These are phyloP conservation scores for Actenoides hombroni DNA, from an alignment of 2,113 vertebrate species.

Conservation along the genomic window DNA sequence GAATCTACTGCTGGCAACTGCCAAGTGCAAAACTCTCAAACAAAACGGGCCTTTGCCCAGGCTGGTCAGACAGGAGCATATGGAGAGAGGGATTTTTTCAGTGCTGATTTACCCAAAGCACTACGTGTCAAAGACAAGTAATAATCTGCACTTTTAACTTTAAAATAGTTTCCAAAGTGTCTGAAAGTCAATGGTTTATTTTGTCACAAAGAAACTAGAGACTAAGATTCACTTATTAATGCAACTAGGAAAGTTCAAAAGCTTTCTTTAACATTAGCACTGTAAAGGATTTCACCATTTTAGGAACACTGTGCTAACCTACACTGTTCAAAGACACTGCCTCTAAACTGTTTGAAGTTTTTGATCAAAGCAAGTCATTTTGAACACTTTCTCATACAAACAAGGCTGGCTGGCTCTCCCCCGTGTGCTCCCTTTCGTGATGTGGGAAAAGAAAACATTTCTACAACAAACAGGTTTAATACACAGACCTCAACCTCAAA, in stretches of 20 bases:
- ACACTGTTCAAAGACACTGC: background rate
- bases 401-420: background rate
- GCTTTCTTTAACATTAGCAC: background rate
- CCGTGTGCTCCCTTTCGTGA: background rate
- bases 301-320: background rate
- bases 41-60: background rate
- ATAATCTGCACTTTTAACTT: background rate
- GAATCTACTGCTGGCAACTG: background rate
- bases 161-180: background rate
- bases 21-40: background rate
- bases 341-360: background rate
- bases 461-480: background rate
- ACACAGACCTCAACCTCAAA: background rate
- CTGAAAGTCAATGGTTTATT: background rate
- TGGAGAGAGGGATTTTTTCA: background rate
- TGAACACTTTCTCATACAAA: background rate
- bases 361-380: background rate
- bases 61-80: background rate
- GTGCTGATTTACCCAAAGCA: background rate
- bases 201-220: background rate
- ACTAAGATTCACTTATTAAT: background rate
- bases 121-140: background rate
- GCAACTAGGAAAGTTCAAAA: background rate
- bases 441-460: background rate
- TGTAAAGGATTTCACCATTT: background rate